phyloP scores from a whole-genome alignment of 2,888 invertebrate species.

The Myopa testacea region DNA sequence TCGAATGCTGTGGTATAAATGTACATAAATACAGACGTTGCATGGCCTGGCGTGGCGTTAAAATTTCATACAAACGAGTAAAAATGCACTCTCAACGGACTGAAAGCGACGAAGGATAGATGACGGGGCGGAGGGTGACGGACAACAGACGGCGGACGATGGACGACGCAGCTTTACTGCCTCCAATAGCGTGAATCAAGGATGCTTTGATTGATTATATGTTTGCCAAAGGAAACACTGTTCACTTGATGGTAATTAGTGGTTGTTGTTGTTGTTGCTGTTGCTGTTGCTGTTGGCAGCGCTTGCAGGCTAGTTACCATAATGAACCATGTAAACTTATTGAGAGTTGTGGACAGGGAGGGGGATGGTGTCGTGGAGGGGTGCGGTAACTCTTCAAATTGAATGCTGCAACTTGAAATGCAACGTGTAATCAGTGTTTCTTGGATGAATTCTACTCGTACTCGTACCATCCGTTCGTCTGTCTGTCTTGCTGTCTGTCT shows the following conservation, averaged over 20 bases:
- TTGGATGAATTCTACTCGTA: not conserved
- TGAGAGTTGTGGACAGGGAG: not conserved
- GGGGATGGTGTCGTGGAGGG: not conserved
- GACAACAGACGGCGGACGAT: no score
- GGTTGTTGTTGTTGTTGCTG: constrained; percentile 40
- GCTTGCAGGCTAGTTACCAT: constrained; percentile 1
- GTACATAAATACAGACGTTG: no score
- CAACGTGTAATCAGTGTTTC: not conserved
- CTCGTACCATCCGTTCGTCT: no score
- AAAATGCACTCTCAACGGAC: no score
- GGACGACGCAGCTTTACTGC: no score
- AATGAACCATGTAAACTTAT: constrained; percentile 34
- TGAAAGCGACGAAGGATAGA: no score
- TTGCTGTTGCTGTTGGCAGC: constrained; percentile 42
- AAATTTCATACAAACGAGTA: constrained; percentile 47
- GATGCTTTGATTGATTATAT: constrained; percentile 41
- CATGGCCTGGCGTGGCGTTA: constrained; percentile 42
- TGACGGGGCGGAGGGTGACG: no score
- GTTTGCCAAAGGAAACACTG: constrained; percentile 41
- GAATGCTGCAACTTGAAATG: constrained; percentile 18
- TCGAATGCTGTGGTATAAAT: no score
- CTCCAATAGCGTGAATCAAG: not conserved
- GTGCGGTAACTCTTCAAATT: constrained; percentile 5
- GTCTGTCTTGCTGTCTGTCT: not conserved
- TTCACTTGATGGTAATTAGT: constrained; percentile 38